These are phyloP conservation scores for Drosophila acutilabella DNA, from an alignment of 2,888 invertebrate species.

Conservation along the genomic window DNA sequence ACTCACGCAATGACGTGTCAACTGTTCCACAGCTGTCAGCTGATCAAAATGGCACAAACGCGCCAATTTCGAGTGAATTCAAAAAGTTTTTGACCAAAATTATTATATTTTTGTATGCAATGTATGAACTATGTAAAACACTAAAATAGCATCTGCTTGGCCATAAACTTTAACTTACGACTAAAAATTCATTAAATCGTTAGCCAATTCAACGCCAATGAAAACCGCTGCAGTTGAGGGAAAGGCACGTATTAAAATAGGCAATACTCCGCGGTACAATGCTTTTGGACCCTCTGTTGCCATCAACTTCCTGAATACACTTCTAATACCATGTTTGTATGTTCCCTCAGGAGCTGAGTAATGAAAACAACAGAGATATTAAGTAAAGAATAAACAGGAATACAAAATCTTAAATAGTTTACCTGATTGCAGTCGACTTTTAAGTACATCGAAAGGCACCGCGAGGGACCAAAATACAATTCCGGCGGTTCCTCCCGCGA, in stretches of 20 bases:
- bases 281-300: conserved; percentile 94
- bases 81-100: conserved; percentile 16
- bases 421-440: conserved; percentile 98
- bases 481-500: conserved; percentile 98
- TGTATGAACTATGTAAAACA: conserved; percentile 9
- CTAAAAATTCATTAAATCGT: conserved; percentile 89
- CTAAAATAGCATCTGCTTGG: conserved; percentile 40
- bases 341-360: conserved; percentile 94
- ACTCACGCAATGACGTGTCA: background rate
- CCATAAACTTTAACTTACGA: conserved; percentile 17
- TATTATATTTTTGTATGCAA: conserved; percentile 31
- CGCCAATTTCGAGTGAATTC: background rate
- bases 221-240: conserved; percentile 99
- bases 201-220: conserved; percentile 94
- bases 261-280: conserved; percentile 96
- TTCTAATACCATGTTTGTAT: conserved; percentile 95
- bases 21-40: conserved; percentile 36
- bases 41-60: background rate
- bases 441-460: conserved; percentile 98
- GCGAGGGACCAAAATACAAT: conserved; percentile 98
- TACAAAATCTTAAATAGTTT: conserved; percentile 33
- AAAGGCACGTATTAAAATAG: conserved; percentile 98
- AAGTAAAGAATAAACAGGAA: background rate
- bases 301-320: conserved; percentile 94
- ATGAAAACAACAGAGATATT: background rate